Percentiles rank a stretch among this genome's conserved stretches.
Conservation (phyloP, 2,888 invertebrate genomes). For the Cepaea hortensis region DNA sequence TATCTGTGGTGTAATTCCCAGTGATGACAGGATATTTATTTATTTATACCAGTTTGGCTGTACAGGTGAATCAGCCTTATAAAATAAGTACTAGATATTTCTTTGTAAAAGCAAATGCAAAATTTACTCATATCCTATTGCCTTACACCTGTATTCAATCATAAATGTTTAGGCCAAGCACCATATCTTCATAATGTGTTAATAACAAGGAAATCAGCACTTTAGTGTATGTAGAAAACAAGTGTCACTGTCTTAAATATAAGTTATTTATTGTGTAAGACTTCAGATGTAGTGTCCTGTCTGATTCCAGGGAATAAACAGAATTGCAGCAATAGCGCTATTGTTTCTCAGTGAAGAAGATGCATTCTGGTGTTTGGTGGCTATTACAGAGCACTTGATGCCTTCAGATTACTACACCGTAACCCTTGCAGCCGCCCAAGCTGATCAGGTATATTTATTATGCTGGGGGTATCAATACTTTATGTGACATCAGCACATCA, state of each 20-base stretch:
- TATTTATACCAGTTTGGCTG: too few species aligned
- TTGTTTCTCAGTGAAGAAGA: constrained; percentile 79
- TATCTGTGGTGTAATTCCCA: too few species aligned
- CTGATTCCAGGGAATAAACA: constrained; percentile 78
- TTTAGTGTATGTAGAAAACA: background rate
- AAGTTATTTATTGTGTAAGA: background rate
- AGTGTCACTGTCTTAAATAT: background rate
- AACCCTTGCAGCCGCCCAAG: constrained; percentile 78
- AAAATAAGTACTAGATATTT: too few species aligned
- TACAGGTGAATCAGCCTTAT: too few species aligned
- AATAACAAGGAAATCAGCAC: too few species aligned
- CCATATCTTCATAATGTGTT: background rate
- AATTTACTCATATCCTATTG: too few species aligned
- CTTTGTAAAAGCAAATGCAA: too few species aligned
- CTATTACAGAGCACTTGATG: constrained; percentile 79
- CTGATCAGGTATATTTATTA: constrained; percentile 77
- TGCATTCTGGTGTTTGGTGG: constrained; percentile 79
- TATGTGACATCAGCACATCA: too few species aligned
- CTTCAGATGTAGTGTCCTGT: background rate
- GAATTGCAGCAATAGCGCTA: constrained; percentile 79
- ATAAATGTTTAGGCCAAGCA: too few species aligned
- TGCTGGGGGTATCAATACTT: too few species aligned
- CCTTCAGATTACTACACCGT: constrained; percentile 79
- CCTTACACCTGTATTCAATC: too few species aligned
- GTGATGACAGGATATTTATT: too few species aligned